A percentile compares a stretch with the other conserved stretches of the same genome.
phyloP scores from a whole-genome alignment of 2,113 vertebrate species.

The Geothlypis trichas region DNA sequence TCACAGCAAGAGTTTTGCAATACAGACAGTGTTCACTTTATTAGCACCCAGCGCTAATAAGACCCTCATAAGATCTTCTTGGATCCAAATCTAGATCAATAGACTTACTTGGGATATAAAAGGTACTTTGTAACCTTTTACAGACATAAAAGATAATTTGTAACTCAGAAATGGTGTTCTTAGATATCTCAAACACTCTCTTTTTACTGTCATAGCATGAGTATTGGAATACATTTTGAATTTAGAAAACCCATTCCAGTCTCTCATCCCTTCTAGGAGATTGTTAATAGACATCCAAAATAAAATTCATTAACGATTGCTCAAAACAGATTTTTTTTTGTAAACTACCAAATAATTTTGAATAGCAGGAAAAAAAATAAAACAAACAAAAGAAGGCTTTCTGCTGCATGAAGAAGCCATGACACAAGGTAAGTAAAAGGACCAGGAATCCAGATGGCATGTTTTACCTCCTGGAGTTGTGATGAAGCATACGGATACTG shows the following conservation, averaged over 20 bases:
- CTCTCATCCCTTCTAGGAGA: not conserved
- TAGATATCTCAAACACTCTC: not conserved
- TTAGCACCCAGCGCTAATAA: not conserved
- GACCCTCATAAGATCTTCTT: not conserved
- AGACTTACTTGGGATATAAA: not conserved
- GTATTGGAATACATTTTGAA: not conserved
- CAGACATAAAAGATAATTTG: not conserved
- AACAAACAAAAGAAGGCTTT: not conserved
- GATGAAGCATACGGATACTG: slow-evolving; percentile 27
- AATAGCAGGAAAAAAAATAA: not conserved
- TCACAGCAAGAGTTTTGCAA: not conserved
- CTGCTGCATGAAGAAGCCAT: not conserved
- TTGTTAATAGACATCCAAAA: not conserved
- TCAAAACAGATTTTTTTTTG: not conserved
- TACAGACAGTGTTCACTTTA: not conserved
- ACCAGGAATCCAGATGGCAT: slow-evolving; percentile 31
- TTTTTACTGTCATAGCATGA: not conserved
- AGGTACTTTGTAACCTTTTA: not conserved
- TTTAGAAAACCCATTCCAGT: not conserved
- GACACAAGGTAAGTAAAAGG: not conserved
- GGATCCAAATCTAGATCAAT: not conserved
- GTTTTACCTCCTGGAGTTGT: not conserved
- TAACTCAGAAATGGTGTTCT: not conserved
- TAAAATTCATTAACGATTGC: not conserved
- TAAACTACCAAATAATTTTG: not conserved